phyloP scores from a whole-genome alignment of 2,888 invertebrate genomes.

The Chelonus formosanus region DNA sequence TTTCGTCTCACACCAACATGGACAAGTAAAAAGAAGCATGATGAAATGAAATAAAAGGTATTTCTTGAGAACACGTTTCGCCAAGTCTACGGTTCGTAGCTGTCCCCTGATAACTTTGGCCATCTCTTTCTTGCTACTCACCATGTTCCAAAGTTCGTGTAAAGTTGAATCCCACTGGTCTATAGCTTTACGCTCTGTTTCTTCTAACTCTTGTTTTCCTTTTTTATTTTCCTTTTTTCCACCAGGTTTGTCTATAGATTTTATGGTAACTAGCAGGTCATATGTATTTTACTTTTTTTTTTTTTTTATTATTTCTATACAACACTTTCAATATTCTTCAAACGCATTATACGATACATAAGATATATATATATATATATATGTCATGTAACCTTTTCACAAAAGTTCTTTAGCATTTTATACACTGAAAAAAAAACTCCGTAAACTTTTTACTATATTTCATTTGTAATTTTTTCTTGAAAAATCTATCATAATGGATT shows the following conservation, averaged over 20 bases:
- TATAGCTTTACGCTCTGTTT: slow-evolving; percentile 19
- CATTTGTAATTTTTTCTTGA: too few species aligned
- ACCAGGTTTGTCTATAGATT: not conserved
- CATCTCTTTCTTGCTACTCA: slow-evolving; percentile 32
- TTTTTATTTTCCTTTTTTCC: slow-evolving; percentile 34
- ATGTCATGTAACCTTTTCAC: not conserved
- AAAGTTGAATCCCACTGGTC: slow-evolving; percentile 38
- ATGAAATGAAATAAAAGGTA: slow-evolving; percentile 2
- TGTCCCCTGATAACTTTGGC: slow-evolving; percentile 21
- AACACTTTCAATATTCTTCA: not conserved
- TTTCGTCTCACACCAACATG: not conserved
- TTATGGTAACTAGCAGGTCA: too few species aligned
- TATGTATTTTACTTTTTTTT: slow-evolving; percentile 12
- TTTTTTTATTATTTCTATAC: slow-evolving; percentile 19
- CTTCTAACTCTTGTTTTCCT: slow-evolving; percentile 24
- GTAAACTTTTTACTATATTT: too few species aligned
- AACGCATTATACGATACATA: not conserved
- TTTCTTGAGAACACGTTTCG: not conserved
- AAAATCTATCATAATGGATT: too few species aligned
- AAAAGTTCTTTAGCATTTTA: not conserved
- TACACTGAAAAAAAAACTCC: too few species aligned
- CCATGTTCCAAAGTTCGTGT: slow-evolving; percentile 33
- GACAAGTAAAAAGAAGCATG: not conserved
- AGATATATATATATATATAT: not conserved
- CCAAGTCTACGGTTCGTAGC: not conserved